A percentile compares a stretch with the other conserved stretches of the same genome.
These are phyloP conservation scores for Sphaerophoria taeniata DNA, from an alignment of 2,888 invertebrate species.

Conservation along the genomic window DNA sequence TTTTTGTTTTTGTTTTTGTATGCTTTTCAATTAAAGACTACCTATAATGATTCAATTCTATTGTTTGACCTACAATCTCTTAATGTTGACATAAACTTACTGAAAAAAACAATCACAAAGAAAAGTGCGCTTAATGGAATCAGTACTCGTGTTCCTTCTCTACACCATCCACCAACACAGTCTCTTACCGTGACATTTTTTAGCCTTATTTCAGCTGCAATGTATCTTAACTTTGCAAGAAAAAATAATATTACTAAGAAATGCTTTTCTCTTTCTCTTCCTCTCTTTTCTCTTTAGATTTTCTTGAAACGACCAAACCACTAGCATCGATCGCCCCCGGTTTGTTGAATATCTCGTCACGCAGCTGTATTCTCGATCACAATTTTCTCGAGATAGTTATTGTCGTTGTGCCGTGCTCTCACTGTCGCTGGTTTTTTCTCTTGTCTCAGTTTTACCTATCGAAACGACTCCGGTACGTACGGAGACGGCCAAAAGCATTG, in stretches of 20 bases:
- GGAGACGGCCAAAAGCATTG: conserved; percentile 34
- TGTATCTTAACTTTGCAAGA: conserved; percentile 28
- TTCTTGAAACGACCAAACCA: conserved; percentile 53
- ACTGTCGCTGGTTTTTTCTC: neutral
- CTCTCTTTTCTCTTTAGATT: conserved; percentile 27
- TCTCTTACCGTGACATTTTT: conserved; percentile 15
- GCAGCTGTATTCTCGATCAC: conserved; percentile 48
- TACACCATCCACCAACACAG: conserved; percentile 11
- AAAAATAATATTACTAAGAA: conserved; percentile 20
- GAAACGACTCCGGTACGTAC: neutral
- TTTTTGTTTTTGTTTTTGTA: conserved; percentile 1
- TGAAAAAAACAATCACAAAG: conserved; percentile 21
- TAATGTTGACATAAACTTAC: conserved; percentile 25
- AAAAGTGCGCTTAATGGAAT: conserved; percentile 21
- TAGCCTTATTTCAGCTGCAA: neutral
- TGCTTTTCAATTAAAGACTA: neutral
- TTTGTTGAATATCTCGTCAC: conserved; percentile 36
- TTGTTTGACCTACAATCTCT: conserved; percentile 3
- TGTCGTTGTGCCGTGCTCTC: neutral
- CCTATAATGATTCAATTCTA: neutral
- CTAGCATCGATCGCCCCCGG: conserved; percentile 34
- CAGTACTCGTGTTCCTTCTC: conserved; percentile 8
- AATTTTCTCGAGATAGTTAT: conserved; percentile 43
- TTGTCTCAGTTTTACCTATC: conserved; percentile 44
- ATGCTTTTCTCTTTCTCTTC: conserved; percentile 44